Conservation (phyloP, 2,888 invertebrate species). For the Aporophyla nigra region DNA sequence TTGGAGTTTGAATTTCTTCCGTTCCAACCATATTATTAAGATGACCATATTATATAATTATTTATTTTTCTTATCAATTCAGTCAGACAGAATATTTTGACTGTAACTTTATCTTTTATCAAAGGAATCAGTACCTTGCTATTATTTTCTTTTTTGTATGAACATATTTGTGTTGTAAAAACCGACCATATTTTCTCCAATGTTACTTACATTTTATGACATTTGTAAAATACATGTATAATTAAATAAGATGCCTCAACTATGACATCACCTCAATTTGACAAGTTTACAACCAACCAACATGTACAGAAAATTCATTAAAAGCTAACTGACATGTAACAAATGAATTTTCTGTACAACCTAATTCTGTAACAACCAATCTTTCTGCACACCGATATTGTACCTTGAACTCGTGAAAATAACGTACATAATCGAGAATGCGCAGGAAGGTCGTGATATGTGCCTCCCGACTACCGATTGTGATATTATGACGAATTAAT, state of each 20-base stretch:
- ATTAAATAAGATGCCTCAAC: neutral
- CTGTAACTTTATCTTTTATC: neutral
- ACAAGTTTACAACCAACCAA: conserved; percentile 25
- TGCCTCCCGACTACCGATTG: conserved; percentile 72
- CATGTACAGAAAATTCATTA: conserved; percentile 25
- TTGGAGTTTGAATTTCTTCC: conserved; percentile 2
- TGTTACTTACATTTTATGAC: neutral
- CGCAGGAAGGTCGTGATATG: conserved; percentile 49
- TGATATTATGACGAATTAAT: conserved; percentile 75
- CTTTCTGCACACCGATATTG: conserved; percentile 49
- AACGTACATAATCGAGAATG: conserved; percentile 34
- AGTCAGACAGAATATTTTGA: neutral
- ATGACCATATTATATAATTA: no score
- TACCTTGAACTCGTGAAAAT: neutral
- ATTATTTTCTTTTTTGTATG: neutral
- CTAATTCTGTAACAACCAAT: conserved; percentile 29
- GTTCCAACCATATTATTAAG: neutral
- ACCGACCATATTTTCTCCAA: neutral
- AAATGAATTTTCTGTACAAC: conserved; percentile 25
- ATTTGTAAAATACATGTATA: neutral
- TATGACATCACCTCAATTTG: conserved; percentile 15
- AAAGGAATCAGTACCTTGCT: neutral
- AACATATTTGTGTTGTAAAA: neutral
- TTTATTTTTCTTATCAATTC: neutral
- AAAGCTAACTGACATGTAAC: neutral